Conservation (phyloP, 2,113 vertebrate genomes). For the Procavia capensis region DNA sequence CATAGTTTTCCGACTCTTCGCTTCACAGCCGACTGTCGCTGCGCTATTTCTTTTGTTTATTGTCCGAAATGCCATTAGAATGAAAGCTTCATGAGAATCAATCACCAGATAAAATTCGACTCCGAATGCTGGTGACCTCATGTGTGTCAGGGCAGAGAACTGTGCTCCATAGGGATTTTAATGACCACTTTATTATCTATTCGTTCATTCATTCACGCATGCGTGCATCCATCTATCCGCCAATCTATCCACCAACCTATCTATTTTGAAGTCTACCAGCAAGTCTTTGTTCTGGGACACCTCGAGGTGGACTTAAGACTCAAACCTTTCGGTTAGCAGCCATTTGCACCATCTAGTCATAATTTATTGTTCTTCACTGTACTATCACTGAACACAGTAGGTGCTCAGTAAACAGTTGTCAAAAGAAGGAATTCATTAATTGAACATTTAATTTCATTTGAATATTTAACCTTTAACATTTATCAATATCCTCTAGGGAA, state of each 20-base stretch:
- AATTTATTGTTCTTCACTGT: not conserved
- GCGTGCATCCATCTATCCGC: no score
- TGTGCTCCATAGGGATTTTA: not conserved
- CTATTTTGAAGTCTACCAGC: not conserved
- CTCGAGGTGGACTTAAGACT: not conserved
- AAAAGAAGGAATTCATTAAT: not conserved
- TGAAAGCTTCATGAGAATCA: not conserved
- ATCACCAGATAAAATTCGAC: not conserved
- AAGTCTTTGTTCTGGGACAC: not conserved
- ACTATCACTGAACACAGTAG: not conserved
- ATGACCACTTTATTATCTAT: no score
- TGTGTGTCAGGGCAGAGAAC: not conserved
- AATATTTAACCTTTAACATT: not conserved
- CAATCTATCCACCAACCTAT: no score
- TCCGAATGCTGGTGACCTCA: not conserved
- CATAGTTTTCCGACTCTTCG: rapidly evolving
- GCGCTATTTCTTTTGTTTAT: not conserved
- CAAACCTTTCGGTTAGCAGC: not conserved
- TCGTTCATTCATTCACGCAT: no score
- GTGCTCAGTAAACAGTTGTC: not conserved
- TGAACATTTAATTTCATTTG: not conserved
- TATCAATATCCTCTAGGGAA: not conserved
- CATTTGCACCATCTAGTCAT: not conserved
- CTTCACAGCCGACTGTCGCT: not conserved
- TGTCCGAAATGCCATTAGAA: not conserved